Conservation (phyloP, 2,888 invertebrate species). For the Hanleya hanleyi region DNA sequence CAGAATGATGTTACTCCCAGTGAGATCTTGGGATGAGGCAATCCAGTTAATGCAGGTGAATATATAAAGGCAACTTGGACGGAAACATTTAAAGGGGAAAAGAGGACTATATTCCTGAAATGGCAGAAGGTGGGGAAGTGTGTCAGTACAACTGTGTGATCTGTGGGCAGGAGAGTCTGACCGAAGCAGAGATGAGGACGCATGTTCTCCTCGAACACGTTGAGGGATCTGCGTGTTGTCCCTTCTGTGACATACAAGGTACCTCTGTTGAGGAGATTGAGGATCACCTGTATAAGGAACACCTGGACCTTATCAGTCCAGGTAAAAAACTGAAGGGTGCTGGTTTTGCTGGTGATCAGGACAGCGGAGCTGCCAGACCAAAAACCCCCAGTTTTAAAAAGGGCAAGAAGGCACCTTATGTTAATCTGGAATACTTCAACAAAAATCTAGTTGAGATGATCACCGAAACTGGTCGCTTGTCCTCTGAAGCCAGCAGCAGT, state of each 20-base stretch:
- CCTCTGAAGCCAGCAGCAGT: neutral
- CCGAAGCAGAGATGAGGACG: constrained; percentile 79
- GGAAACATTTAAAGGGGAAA: too few species aligned
- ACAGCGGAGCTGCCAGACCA: neutral
- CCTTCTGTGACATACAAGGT: constrained; percentile 86
- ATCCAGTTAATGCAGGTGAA: too few species aligned
- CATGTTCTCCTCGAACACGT: constrained; percentile 87
- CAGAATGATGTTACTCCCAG: too few species aligned
- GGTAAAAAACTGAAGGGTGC: constrained; percentile 28
- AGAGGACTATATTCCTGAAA: too few species aligned
- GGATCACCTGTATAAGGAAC: constrained; percentile 86
- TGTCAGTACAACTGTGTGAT: constrained; percentile 80
- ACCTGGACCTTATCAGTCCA: constrained; percentile 87
- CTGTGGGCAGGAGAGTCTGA: constrained; percentile 86
- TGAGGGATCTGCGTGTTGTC: constrained; percentile 85
- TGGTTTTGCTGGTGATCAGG: constrained; percentile 15
- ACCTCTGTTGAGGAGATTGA: constrained; percentile 84
- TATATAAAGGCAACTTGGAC: too few species aligned
- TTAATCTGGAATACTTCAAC: constrained; percentile 1
- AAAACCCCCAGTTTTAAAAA: neutral
- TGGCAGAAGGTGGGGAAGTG: constrained; percentile 28
- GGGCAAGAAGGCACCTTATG: constrained; percentile 1
- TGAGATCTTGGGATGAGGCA: too few species aligned
- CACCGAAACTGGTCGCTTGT: neutral
- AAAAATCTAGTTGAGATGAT: neutral